Conservation (phyloP, 2,888 invertebrate genomes). For the Amiota mariae region DNA sequence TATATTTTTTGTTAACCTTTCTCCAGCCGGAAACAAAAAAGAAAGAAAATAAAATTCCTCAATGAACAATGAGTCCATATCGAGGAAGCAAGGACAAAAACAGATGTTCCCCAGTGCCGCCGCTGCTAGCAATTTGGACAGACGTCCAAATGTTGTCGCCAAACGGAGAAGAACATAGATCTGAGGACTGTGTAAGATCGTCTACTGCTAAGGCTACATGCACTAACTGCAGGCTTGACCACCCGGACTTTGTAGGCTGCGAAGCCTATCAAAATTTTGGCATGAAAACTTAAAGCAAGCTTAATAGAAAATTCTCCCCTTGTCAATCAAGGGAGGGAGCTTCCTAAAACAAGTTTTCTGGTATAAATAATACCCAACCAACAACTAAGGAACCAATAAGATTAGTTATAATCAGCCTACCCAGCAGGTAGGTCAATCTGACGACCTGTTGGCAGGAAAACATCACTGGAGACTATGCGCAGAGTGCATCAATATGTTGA, state of each 20-base stretch:
- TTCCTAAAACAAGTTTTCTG: not conserved
- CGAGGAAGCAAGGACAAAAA: not conserved
- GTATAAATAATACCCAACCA: not conserved
- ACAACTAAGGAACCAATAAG: not conserved
- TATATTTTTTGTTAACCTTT: slow-evolving; percentile 10
- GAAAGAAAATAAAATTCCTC: slow-evolving; percentile 1
- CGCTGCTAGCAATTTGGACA: slow-evolving; percentile 27
- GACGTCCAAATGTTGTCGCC: slow-evolving; percentile 9
- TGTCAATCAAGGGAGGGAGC: not conserved
- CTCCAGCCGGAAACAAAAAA: slow-evolving; percentile 1
- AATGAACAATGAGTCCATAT: slow-evolving; percentile 7
- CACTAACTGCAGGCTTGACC: not conserved
- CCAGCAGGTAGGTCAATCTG: too few species aligned
- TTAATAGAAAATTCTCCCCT: not conserved
- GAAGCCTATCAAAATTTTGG: not conserved
- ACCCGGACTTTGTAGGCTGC: slow-evolving; percentile 13
- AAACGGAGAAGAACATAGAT: not conserved
- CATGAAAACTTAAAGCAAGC: not conserved
- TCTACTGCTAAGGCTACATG: not conserved
- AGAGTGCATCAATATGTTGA: too few species aligned
- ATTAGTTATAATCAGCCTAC: too few species aligned
- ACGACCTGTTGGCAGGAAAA: too few species aligned
- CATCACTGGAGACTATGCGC: too few species aligned
- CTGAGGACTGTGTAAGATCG: not conserved
- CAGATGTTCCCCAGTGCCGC: slow-evolving; percentile 8